Evolutionary conservation across 2,888 invertebrate species (phyloP), one percentile per base, ranked within the genome.

Genomic region (Fabriciana adippe): DNA sequence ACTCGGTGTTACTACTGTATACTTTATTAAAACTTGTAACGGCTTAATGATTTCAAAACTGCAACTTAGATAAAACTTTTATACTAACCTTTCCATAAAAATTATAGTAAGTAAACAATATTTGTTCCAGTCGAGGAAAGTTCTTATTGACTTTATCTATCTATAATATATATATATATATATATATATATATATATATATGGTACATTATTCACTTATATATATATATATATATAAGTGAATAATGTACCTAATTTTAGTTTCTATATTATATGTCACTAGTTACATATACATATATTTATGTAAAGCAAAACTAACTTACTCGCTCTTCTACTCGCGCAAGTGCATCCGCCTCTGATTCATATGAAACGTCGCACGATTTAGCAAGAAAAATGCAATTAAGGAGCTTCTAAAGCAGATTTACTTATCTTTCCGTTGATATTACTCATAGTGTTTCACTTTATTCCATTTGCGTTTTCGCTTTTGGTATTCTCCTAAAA

Each of bases 371-470:
- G 51, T 16, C 26, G 45, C 16, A 47, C 48, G 55, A 51, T 53
- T 59, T 53, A 65, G 31, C 45, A 53, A 59, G 26, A 53, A 57
- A 59, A 65, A 31, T 47, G 26, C 15, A 53, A 53, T 65, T 65
- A 57, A 65, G 45, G 16, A 51, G 45, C 45, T 57, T 57, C 15
- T 4, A 11, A 2, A 57, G 45, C 21, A 47, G 18, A 59, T 11
- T 47, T 8, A 21, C n/a, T 26, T 35, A 50, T 35, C 13, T 50
- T 41, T 60, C 50, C 16, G 6, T 60, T 51, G 13, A 50, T 15
- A 51, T n/a, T 47, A 47, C 47, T 47, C 47, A 47, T 26, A 41
- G 1, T 41, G 26, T 26, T 47, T 47, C n/a, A 26, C n/a, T n/a
- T 45, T 15, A 11, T 21, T 45, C 11, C n/a, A 11, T 47, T 47